phyloP scores from a whole-genome alignment of 1,140 invertebrate species.

The Monochamus saltuarius region DNA sequence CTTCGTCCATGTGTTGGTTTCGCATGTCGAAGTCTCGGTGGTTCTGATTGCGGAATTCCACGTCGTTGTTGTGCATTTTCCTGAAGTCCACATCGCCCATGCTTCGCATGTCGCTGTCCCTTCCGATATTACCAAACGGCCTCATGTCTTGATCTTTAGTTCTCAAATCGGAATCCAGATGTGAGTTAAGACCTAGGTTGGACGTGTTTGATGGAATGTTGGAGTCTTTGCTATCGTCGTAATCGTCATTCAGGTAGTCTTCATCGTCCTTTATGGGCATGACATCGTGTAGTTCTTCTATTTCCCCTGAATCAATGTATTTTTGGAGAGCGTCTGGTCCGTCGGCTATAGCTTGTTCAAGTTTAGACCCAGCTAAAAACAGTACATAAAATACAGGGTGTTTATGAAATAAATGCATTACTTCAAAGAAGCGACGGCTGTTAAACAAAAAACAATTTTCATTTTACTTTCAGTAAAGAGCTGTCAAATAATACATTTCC shows the following conservation, averaged over 20 bases:
- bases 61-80: constrained; percentile 8
- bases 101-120: constrained; percentile 31
- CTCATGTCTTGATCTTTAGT: constrained; percentile 37
- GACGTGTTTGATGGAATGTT: constrained; percentile 9
- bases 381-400: too few species aligned
- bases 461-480: too few species aligned
- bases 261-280: constrained; percentile 62
- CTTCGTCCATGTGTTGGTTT: constrained; percentile 16
- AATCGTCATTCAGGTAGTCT: constrained; percentile 55
- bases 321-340: constrained; percentile 75
- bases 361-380: constrained; percentile 65
- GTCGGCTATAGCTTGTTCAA: constrained; percentile 71
- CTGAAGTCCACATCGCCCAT: constrained; percentile 34
- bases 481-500: too few species aligned
- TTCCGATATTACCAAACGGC: constrained; percentile 23
- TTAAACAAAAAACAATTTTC: too few species aligned
- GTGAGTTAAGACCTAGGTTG: neutral
- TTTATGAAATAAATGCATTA: too few species aligned
- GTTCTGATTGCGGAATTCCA: constrained; percentile 28
- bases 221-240: constrained; percentile 16
- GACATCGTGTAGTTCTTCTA: constrained; percentile 75
- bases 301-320: constrained; percentile 73
- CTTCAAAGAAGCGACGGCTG: too few species aligned
- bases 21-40: constrained; percentile 29
- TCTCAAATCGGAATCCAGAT: constrained; percentile 36